Conservation (phyloP, 2,113 vertebrate genomes). For the Burhinus oedicnemus region DNA sequence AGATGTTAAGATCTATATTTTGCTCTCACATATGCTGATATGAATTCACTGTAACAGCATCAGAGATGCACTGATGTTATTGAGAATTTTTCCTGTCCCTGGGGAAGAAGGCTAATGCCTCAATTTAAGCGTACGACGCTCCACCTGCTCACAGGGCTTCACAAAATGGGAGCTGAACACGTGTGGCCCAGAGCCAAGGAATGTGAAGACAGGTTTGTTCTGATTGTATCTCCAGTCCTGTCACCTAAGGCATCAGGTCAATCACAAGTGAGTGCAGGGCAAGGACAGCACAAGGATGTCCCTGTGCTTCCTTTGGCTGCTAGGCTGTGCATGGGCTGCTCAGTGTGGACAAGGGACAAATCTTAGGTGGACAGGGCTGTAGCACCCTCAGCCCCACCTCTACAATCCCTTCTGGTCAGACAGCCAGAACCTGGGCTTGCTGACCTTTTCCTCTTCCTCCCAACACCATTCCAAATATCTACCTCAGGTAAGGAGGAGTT, state of each 20-base stretch:
- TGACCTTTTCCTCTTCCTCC: not conserved
- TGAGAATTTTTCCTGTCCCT: not conserved
- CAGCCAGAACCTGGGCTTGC: not conserved
- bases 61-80: not conserved
- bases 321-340: not conserved
- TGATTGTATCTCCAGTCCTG: not conserved
- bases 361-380: not conserved
- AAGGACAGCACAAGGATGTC: not conserved
- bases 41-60: not conserved
- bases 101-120: not conserved
- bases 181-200: not conserved
- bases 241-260: not conserved
- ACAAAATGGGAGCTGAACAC: not conserved
- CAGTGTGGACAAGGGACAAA: not conserved
- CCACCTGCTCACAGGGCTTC: not conserved
- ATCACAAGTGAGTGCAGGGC: not conserved
- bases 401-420: not conserved
- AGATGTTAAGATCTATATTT: not conserved
- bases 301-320: not conserved
- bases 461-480: not conserved
- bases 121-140: fast-evolving
- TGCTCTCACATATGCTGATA: not conserved
- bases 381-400: not conserved
- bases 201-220: not conserved
- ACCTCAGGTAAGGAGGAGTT: not conserved